Evolutionary conservation across 2,888 invertebrate species (phyloP), one percentile per base, ranked within the genome.

Genomic region (Helleia helle): DNA sequence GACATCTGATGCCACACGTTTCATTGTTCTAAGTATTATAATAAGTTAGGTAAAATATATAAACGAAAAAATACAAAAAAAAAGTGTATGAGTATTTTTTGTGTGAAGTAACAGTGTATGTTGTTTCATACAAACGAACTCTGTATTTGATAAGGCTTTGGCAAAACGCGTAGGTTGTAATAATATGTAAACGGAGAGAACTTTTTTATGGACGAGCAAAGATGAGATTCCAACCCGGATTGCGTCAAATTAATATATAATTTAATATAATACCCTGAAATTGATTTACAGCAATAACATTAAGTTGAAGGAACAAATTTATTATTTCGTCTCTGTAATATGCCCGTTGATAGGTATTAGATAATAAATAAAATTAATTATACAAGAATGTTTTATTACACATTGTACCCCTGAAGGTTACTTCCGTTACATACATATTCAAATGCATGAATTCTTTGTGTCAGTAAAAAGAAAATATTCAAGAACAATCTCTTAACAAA

Each of bases 351-450:
- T 81, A 80, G 80, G 72, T 74, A 66, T 70, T 81, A 83, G 81
- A 71, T 81, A 79, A 77, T 83, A 81, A 83, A 81, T 80, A 80
- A 77, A 77, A 79, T 72, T 77, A 80, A 80, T 74, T 71, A 77
- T 72, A 74, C 62, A 66, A 42, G 38, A 39, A 41, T 49, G 42
- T 51, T 51, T 53, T 41, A 53, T 50, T 53, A 11, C 22, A 18
- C 34, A 18, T 11, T 15, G 15, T 15, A 22, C 8, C 34, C 34
- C 12, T 7, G 18, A 11, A 18, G n/a, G n/a, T n/a, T n/a, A n/a
- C n/a, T n/a, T n/a, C n/a, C n/a, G n/a, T n/a, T n/a, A n/a, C n/a
- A n/a, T n/a, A n/a, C n/a, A n/a, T n/a, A n/a, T n/a, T n/a, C n/a
- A n/a, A n/a, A n/a, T n/a, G n/a, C n/a, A n/a, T n/a, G n/a, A n/a